Evolutionary conservation across 2,888 invertebrate species (phyloP), one percentile per base, ranked within the genome.

Genomic region (Sphaerophoria rueppellii): DNA sequence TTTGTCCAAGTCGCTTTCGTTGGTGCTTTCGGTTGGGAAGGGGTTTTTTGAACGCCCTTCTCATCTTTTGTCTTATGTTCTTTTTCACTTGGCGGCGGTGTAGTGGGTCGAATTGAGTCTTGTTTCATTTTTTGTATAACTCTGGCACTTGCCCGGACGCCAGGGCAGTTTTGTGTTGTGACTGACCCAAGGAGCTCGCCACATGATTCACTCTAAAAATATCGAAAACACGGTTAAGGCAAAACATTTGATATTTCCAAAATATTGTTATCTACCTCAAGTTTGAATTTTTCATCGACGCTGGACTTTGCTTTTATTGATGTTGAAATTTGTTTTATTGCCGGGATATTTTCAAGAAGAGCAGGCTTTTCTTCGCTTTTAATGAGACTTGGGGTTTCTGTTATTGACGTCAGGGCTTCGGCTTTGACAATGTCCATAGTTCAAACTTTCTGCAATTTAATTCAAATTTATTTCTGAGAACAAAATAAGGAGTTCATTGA

Each of bases 1-100:
- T 95, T 94, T 1, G 96, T 96, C 99, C 99, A 99, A 4, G 96
- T 93, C 3, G 95, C 95, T 92, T 95, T 95, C n/a, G 70, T 77
- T 52, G 95, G 94, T 90, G 95, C 83, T 52, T 90, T 91, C 50
- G 90, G 77, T 86, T 92, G 92, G 4, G 89, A 90, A 4, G 91
- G 91, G 34, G 91, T 91, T 87, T 91, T 92, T 67, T 91, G 92
- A 0, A 89, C 61, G 6, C 67, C 67, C 57, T 90, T 90, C 16
- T 91, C 91, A 11, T 89, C 91, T 82, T 88, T 89, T 3, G 88
- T 89, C 87, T 88, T 90, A 46, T 88, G 90, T 16, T 92, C 92
- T 35, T 89, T 89, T 61, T 91, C 91, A 3, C 73, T 72, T 11
- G 90, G 90, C 55, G 92, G 92, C 57, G 91, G 90, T 12, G 91